These are phyloP conservation scores for Apodemus sylvaticus DNA, from an alignment of 2,113 vertebrate genomes.

Conservation along the genomic window DNA sequence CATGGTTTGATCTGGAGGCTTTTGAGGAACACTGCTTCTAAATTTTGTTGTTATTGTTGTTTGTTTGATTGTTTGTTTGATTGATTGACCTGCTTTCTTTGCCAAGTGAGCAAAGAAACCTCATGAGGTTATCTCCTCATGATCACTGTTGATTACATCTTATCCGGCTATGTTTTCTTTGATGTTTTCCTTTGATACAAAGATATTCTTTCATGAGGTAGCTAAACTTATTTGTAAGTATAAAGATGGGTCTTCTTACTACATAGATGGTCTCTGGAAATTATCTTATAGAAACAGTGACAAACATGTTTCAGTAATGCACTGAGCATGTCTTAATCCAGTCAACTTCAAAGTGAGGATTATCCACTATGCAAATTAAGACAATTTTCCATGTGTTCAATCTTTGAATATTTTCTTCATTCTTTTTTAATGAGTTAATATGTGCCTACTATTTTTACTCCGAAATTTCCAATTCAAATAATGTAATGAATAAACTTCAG, in stretches of 20 bases:
- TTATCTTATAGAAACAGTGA: neutral
- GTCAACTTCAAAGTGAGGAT: neutral
- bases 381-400: neutral
- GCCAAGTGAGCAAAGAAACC: too few species aligned
- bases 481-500: conserved; percentile 52
- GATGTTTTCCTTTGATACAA: neutral
- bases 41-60: too few species aligned
- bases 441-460: conserved; percentile 25
- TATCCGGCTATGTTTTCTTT: neutral
- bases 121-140: neutral
- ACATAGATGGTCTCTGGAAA: neutral
- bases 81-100: neutral
- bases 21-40: neutral
- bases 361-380: neutral
- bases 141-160: neutral
- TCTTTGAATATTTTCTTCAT: neutral
- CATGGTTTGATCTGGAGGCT: neutral
- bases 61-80: neutral
- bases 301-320: neutral
- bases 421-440: conserved; percentile 23
- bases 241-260: neutral
- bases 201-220: neutral
- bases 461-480: conserved; percentile 51
- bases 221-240: neutral
- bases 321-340: neutral